Evolutionary conservation across 1,140 invertebrate species (phyloP).

Genomic region (Coboldia fuscipes): DNA sequence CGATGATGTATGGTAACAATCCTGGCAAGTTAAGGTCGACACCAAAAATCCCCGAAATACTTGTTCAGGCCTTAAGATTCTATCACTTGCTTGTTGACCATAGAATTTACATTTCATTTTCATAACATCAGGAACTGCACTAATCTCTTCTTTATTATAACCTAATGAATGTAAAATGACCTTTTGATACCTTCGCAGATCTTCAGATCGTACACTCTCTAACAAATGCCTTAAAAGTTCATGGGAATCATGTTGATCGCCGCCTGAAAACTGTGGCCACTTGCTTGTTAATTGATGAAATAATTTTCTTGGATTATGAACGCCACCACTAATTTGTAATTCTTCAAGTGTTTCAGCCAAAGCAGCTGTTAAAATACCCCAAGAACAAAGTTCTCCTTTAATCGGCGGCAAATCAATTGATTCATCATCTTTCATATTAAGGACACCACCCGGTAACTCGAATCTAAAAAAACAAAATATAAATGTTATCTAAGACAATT

Average conservation of each 20-base stretch:
- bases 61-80: constrained; percentile 59
- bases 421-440: constrained; percentile 26
- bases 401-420: constrained; percentile 32
- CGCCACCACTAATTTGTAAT: constrained; percentile 35
- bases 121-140: constrained; percentile 37
- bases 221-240: constrained; percentile 78
- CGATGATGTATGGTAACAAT: constrained; percentile 67
- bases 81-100: constrained; percentile 56
- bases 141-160: constrained; percentile 33
- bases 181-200: constrained; percentile 48
- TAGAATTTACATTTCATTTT: constrained; percentile 60
- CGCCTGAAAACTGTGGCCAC: constrained; percentile 70
- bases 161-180: constrained; percentile 51
- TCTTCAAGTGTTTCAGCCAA: constrained; percentile 46
- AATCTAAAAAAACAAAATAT: constrained; percentile 22
- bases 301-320: constrained; percentile 46
- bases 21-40: constrained; percentile 72
- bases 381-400: constrained; percentile 41
- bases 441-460: constrained; percentile 40
- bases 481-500: not conserved
- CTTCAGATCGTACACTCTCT: constrained; percentile 53
- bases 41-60: constrained; percentile 77
- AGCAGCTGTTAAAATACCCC: constrained; percentile 42
- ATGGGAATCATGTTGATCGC: constrained; percentile 90
- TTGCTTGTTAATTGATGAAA: constrained; percentile 55